These are phyloP conservation scores for Athrips mouffetella DNA, from an alignment of 2,888 invertebrate genomes.

Conservation along the genomic window DNA sequence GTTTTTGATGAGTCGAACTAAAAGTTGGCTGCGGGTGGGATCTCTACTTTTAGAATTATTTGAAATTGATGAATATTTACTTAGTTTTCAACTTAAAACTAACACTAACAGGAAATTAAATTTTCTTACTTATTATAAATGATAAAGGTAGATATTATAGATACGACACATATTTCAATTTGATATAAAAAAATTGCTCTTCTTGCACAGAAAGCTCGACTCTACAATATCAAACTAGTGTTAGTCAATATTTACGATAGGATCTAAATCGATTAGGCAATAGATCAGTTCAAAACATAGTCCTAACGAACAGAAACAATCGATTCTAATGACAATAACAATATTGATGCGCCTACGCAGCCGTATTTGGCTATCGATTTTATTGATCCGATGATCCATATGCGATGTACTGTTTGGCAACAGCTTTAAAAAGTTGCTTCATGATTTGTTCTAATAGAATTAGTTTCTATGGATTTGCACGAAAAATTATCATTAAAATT, in stretches of 20 bases:
- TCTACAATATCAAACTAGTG: neutral
- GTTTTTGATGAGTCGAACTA: neutral
- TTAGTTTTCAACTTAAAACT: too few relatives aligned
- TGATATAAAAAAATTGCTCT: too few relatives aligned
- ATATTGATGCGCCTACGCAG: slow-evolving; percentile 35
- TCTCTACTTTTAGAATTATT: too few relatives aligned
- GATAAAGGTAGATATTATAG: too few relatives aligned
- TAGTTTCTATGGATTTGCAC: neutral
- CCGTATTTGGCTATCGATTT: slow-evolving; percentile 23
- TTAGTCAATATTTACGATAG: slow-evolving; percentile 9
- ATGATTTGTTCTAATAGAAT: neutral
- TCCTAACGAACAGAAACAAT: slow-evolving; percentile 26
- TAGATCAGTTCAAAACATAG: slow-evolving; percentile 20
- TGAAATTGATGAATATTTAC: too few relatives aligned
- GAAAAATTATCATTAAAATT: neutral
- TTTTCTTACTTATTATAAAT: too few relatives aligned
- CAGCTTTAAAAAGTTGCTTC: neutral
- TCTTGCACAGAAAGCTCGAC: too few relatives aligned
- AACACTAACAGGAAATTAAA: too few relatives aligned
- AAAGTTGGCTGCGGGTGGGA: too few relatives aligned
- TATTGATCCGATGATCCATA: slow-evolving; percentile 31
- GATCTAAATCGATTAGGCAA: slow-evolving; percentile 21
- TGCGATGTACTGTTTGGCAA: slow-evolving; percentile 4
- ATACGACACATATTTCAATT: too few relatives aligned
- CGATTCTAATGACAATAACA: slow-evolving; percentile 28